Percentiles rank a stretch among this genome's conserved stretches.
phyloP scores from a whole-genome alignment of 2,113 vertebrate species.

The Osmerus eperlanus region DNA sequence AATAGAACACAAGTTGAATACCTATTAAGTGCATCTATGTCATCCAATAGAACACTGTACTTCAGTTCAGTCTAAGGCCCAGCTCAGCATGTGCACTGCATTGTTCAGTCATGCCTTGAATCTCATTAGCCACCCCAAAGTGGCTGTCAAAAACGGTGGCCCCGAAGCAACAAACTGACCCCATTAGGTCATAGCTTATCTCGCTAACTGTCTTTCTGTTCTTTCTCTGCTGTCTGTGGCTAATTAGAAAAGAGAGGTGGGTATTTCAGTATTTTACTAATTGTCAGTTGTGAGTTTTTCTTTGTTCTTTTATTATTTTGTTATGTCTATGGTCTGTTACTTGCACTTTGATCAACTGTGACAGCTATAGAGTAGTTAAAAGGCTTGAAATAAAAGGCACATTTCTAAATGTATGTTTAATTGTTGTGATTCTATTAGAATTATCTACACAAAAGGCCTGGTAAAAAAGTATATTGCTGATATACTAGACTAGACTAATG shows the following conservation, averaged over 20 bases:
- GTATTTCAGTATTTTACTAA: too few relatives aligned
- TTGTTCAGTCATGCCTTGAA: conserved; percentile 11
- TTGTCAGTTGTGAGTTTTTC: background rate
- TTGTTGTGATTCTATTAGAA: too few relatives aligned
- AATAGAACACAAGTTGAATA: too few relatives aligned
- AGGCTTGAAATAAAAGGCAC: too few relatives aligned
- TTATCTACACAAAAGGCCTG: too few relatives aligned
- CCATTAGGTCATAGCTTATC: background rate
- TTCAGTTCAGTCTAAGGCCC: background rate
- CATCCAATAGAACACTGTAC: background rate
- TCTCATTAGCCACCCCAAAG: conserved; percentile 8
- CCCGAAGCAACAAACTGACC: background rate
- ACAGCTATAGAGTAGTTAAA: too few relatives aligned
- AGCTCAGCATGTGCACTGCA: background rate
- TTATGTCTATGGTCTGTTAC: too few relatives aligned
- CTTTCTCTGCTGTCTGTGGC: background rate
- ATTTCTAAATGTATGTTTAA: too few relatives aligned
- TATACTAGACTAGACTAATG: background rate
- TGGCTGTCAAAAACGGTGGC: background rate
- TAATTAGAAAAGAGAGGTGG: background rate
- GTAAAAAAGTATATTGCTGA: background rate
- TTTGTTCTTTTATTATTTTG: too few relatives aligned
- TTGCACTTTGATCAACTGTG: too few relatives aligned
- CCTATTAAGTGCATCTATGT: too few relatives aligned
- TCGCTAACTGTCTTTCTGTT: background rate